These are phyloP conservation scores for Branchellion lobata DNA, from an alignment of 2,888 invertebrate genomes.

Conservation along the genomic window DNA sequence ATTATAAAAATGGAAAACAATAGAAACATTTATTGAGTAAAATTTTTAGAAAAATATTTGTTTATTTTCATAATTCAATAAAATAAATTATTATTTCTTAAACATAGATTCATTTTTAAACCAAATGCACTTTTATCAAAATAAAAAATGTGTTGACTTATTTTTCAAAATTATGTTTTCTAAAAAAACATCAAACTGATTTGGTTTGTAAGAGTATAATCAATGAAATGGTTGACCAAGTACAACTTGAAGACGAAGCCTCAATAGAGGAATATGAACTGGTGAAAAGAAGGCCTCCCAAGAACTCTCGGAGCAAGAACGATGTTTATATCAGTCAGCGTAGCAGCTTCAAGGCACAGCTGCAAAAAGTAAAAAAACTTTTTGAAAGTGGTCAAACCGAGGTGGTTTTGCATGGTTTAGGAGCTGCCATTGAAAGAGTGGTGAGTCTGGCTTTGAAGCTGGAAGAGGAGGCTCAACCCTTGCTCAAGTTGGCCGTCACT, in stretches of 20 bases:
- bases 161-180: too few relatives aligned
- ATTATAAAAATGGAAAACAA: too few relatives aligned
- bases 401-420: background rate
- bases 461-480: background rate
- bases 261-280: conserved; percentile 4
- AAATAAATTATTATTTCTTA: too few relatives aligned
- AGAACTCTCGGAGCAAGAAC: background rate
- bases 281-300: background rate
- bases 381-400: background rate
- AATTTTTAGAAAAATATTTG: too few relatives aligned
- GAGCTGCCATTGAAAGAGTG: background rate
- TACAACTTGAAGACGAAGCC: background rate
- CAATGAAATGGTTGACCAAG: too few relatives aligned
- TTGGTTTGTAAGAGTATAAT: too few relatives aligned
- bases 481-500: background rate
- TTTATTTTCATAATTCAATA: too few relatives aligned
- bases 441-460: background rate
- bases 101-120: too few relatives aligned
- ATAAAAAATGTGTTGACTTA: too few relatives aligned
- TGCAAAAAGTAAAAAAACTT: background rate
- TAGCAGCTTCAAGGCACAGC: background rate
- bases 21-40: too few relatives aligned
- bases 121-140: too few relatives aligned
- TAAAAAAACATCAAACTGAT: too few relatives aligned
- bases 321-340: background rate